A percentile compares a stretch with the other conserved stretches of the same genome.
phyloP scores from a whole-genome alignment of 1,140 invertebrate species.

The Limonius californicus region DNA sequence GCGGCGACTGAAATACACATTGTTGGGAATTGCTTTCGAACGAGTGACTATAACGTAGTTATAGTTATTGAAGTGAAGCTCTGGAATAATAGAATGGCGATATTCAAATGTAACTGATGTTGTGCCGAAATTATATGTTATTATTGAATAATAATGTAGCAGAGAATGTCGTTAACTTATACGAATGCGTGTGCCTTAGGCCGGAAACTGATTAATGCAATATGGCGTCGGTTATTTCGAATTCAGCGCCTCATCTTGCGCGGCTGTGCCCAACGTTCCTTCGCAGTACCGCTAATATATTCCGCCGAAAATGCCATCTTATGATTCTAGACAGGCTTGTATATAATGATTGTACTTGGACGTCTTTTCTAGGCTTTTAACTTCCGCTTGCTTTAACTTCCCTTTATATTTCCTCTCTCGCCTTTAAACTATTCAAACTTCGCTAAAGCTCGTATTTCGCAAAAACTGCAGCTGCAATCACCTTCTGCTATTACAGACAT shows the following conservation, averaged over 20 bases:
- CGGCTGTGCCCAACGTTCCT: conserved; percentile 10
- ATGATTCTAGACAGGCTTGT: conserved; percentile 23
- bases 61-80: conserved; percentile 14
- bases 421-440: too few relatives aligned
- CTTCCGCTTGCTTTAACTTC: neutral
- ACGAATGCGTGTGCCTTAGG: conserved; percentile 23
- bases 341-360: conserved; percentile 4
- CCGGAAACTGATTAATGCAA: conserved; percentile 29
- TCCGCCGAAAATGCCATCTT: conserved; percentile 24
- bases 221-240: conserved; percentile 26
- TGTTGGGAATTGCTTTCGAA: neutral
- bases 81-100: conserved; percentile 6
- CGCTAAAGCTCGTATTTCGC: too few relatives aligned
- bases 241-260: conserved; percentile 25
- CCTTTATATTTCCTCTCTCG: too few relatives aligned
- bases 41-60: neutral
- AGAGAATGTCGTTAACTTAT: conserved; percentile 23
- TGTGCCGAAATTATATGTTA: conserved; percentile 24
- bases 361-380: conserved; percentile 4
- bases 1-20: conserved; percentile 7
- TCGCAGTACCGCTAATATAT: conserved; percentile 22
- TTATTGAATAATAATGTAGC: conserved; percentile 25
- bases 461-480: too few relatives aligned
- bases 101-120: conserved; percentile 17
- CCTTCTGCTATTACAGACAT: too few relatives aligned